Evolutionary conservation across 1,140 invertebrate genomes (phyloP).

Genomic region (Ylistrum balloti): DNA sequence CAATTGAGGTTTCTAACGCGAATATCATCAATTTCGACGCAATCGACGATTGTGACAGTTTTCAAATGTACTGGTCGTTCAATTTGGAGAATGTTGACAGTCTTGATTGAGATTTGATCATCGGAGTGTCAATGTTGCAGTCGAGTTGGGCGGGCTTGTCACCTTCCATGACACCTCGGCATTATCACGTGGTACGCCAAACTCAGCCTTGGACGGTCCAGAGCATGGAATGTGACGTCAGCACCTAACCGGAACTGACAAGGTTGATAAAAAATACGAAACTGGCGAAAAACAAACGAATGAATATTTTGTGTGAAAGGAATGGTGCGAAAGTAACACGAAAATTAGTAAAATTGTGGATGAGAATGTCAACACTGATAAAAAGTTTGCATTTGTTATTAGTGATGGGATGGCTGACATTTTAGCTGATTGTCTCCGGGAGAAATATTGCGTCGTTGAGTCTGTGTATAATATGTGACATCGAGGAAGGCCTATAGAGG

Average conservation of each 20-base stretch:
- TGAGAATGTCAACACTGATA: neutral
- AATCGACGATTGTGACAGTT: constrained; percentile 24
- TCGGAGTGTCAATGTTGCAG: neutral
- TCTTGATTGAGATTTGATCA: neutral
- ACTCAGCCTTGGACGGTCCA: neutral
- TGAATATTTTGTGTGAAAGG: constrained; percentile 27
- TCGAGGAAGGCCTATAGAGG: neutral
- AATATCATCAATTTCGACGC: constrained; percentile 39
- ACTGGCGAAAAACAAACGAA: constrained; percentile 6
- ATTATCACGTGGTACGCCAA: neutral
- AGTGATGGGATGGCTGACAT: neutral
- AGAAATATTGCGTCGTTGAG: neutral
- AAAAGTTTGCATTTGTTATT: neutral
- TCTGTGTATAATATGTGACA: neutral
- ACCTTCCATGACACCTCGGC: neutral
- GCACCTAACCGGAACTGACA: constrained; percentile 1
- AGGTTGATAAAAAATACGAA: constrained; percentile 29
- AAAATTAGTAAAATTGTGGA: neutral
- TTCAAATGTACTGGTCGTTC: constrained; percentile 38
- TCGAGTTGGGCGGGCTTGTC: neutral
- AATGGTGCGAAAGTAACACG: constrained; percentile 24
- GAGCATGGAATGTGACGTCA: neutral
- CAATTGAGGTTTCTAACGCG: constrained; percentile 4
- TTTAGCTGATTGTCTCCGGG: neutral
- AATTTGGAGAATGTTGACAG: neutral